phyloP scores from a whole-genome alignment of 1,140 invertebrate genomes.

The Microplitis demolitor region DNA sequence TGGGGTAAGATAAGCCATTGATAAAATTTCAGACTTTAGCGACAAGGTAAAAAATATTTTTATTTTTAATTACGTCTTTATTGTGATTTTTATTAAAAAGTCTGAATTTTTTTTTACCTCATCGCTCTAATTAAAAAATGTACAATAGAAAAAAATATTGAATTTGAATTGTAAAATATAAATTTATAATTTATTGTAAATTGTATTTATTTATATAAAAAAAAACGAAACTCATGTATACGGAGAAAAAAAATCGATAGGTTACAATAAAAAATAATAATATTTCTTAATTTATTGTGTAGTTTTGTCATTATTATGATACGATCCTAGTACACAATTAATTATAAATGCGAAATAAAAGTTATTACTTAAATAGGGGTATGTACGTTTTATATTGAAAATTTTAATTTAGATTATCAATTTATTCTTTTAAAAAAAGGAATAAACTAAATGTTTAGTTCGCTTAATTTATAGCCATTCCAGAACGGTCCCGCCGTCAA shows the following conservation, averaged over 20 bases:
- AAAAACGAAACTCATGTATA: conserved; percentile 18
- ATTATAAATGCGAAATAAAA: not conserved
- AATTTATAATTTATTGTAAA: too few species aligned
- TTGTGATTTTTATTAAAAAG: too few species aligned
- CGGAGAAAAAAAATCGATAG: conserved; percentile 26
- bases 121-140: conserved; percentile 10
- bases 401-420: not conserved
- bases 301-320: not conserved
- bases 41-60: too few species aligned
- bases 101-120: not conserved
- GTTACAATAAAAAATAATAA: conserved; percentile 28
- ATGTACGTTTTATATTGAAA: not conserved
- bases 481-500: conserved; percentile 37
- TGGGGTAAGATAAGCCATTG: too few species aligned
- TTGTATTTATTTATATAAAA: too few species aligned
- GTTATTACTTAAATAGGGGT: not conserved
- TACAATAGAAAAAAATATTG: not conserved
- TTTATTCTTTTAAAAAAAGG: conserved; percentile 10
- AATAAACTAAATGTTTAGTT: conserved; percentile 6
- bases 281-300: conserved; percentile 11
- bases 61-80: too few species aligned
- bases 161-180: not conserved
- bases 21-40: too few species aligned
- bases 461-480: conserved; percentile 40
- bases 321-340: not conserved